phyloP scores from a whole-genome alignment of 2,797 vertebrate genomes.

The Holocentrus rufus region DNA sequence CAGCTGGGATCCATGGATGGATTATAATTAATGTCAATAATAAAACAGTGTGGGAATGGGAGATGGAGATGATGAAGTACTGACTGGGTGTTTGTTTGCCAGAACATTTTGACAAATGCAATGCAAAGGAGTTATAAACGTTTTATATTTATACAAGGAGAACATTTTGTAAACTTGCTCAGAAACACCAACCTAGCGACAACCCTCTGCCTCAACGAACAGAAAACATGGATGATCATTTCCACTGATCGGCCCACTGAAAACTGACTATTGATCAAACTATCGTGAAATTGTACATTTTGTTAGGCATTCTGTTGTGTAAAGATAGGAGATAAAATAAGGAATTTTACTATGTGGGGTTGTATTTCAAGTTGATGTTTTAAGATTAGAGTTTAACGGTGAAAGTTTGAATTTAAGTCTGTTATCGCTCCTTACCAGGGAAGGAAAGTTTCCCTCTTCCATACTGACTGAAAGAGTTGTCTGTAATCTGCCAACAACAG shows the following conservation, averaged over 20 bases:
- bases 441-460: background rate
- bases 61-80: constrained; percentile 53
- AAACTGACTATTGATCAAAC: constrained; percentile 41
- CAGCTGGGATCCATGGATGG: constrained; percentile 31
- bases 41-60: constrained; percentile 59
- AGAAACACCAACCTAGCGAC: constrained; percentile 72
- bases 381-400: constrained; percentile 35
- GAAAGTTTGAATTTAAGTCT: constrained; percentile 20
- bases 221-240: constrained; percentile 43
- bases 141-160: constrained; percentile 78
- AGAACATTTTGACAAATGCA: constrained; percentile 57
- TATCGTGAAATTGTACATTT: constrained; percentile 60
- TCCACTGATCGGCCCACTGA: constrained; percentile 56
- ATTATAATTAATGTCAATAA: constrained; percentile 61
- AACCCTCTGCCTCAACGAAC: constrained; percentile 71
- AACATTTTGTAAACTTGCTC: constrained; percentile 74
- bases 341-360: constrained; percentile 21
- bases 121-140: constrained; percentile 64
- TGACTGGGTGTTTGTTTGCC: constrained; percentile 56
- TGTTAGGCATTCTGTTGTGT: constrained; percentile 9
- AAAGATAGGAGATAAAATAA: constrained; percentile 21
- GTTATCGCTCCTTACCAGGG: constrained; percentile 21
- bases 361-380: constrained; percentile 48
- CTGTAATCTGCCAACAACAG: constrained; percentile 9
- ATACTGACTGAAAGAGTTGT: background rate